Evolutionary conservation across 2,797 vertebrate genomes (phyloP), one percentile per base, ranked within the genome.

Genomic region (Lithobates pipiens): DNA sequence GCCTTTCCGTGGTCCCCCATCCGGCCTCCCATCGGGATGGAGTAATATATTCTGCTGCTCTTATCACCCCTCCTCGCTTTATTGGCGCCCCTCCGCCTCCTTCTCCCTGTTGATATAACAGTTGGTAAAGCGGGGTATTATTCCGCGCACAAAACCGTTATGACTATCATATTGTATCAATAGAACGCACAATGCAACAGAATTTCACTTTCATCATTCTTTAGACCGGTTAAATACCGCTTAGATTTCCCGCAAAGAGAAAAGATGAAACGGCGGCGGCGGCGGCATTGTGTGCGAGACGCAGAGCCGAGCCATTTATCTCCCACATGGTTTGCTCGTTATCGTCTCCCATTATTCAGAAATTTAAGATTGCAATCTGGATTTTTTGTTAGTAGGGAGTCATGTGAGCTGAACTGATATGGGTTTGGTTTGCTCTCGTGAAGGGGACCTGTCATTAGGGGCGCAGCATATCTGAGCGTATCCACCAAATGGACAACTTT

Each of bases 171-270:
- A 80, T 80, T 76, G 44, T 57, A 36, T 80, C 57, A 21, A 76
- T 10, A 75, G 23, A 76, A 21, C 27, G 34, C 72, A 76, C 84
- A 86, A 81, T 81, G 27, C 77, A 42, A 65, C 77, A 32, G 63
- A 57, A 61, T 27, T 50, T 76, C 21, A n/a, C 78, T 80, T 81
- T 80, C 46, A 57, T 86, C 44, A 0, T 36, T n/a, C 69, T 54
- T 27, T 15, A 63, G 34, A 54, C 44, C 76, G 2, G 54, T 3
- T 80, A 54, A 86, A 32, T n/a, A 78, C 65, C 61, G 57, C 78
- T 69, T 29, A 44, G 42, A 85, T 80, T 69, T 11, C 44, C 23
- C 21, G 75, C 54, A 79, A 73, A 76, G 71, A 9, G 39, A 74
- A 5, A 27, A 65, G 83, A 79, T 61, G 54, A 75, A 65, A 34